Conservation (phyloP, 2,888 invertebrate genomes). For the Boloria selene region DNA sequence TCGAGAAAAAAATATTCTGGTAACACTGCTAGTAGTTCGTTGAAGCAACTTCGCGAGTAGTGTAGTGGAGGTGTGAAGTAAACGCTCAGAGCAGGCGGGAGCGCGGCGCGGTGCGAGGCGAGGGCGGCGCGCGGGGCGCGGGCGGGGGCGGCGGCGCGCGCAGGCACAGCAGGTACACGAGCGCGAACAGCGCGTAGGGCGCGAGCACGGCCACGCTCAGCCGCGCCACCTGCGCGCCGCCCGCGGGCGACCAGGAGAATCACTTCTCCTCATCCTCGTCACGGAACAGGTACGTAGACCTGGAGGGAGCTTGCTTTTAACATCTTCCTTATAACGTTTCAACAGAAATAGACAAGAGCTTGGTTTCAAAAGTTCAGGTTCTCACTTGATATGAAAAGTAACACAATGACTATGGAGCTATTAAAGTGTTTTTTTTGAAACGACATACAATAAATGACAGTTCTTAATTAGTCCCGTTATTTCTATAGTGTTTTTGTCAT, state of each 20-base stretch:
- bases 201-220: conserved; percentile 62
- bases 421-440: too few relatives aligned
- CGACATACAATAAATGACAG: too few relatives aligned
- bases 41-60: too few relatives aligned
- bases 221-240: conserved; percentile 76
- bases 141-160: conserved; percentile 39
- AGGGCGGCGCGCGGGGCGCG: conserved; percentile 33
- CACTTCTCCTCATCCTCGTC: conserved; percentile 88
- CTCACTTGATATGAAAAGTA: too few relatives aligned
- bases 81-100: conserved; percentile 14
- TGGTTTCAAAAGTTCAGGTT: too few relatives aligned
- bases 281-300: conserved; percentile 93
- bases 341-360: too few relatives aligned
- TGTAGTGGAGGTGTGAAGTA: too few relatives aligned
- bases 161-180: conserved; percentile 62
- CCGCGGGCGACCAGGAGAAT: conserved; percentile 65
- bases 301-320: conserved; percentile 59
- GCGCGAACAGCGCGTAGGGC: conserved; percentile 66
- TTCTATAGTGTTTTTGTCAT: too few relatives aligned
- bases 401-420: too few relatives aligned
- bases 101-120: neutral
- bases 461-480: too few relatives aligned
- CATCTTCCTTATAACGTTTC: neutral
- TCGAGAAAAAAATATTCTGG: too few relatives aligned
- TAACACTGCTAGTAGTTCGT: too few relatives aligned